Evolutionary conservation across 2,113 vertebrate genomes (phyloP).

Genomic region (Ictidomys tridecemlineatus): DNA sequence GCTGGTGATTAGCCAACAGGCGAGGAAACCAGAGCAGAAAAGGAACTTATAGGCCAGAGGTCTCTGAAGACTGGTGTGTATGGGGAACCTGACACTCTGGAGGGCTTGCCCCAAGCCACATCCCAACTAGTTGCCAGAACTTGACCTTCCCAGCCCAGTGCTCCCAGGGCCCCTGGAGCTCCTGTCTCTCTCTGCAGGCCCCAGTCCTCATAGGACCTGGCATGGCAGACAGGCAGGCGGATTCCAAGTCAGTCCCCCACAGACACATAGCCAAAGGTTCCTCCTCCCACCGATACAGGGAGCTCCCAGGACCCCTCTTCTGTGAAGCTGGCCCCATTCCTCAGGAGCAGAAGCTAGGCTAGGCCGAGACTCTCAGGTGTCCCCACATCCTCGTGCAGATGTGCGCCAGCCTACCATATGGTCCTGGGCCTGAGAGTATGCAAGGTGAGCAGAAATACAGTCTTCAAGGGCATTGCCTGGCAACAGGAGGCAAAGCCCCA

Average conservation of each 20-base stretch:
- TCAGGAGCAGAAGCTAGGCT: not conserved
- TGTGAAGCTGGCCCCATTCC: not conserved
- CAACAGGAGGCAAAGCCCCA: not conserved
- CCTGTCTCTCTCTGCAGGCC: not conserved
- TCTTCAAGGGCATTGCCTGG: accelerated
- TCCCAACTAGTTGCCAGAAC: not conserved
- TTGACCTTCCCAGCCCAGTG: not conserved
- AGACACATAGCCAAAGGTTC: not conserved
- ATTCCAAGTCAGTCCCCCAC: not conserved
- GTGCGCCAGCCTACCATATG: not conserved
- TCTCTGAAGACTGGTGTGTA: accelerated
- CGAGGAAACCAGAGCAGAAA: not conserved
- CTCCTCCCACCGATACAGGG: not conserved
- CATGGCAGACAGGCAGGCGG: not conserved
- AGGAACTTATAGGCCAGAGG: not conserved
- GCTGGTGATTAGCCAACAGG: not conserved
- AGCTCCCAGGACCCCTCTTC: not conserved
- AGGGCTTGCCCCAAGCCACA: not conserved
- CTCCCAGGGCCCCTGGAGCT: not conserved
- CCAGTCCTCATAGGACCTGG: not conserved
- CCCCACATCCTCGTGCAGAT: not conserved
- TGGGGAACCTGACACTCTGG: not conserved
- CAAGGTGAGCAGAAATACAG: not conserved
- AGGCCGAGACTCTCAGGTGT: not conserved
- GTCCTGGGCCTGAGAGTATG: no score